A percentile compares a stretch with the other conserved stretches of the same genome.
phyloP scores from a whole-genome alignment of 2,113 vertebrate species.

The Ariopsis seemanni region DNA sequence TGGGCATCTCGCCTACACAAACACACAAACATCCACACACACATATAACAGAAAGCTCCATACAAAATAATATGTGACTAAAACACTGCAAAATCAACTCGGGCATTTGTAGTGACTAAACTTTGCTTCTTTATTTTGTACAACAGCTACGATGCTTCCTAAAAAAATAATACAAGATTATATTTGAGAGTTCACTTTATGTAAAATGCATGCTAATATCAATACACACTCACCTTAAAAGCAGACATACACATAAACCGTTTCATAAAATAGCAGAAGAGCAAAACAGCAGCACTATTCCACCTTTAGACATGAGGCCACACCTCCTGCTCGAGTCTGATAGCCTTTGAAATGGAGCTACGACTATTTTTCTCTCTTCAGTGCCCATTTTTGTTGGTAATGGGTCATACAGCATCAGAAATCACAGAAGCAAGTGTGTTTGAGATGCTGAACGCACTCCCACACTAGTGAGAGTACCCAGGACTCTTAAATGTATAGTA shows the following conservation, averaged over 20 bases:
- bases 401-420: not conserved
- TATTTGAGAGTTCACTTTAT: not conserved
- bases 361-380: not conserved
- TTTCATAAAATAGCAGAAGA: not conserved
- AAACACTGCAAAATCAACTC: not conserved
- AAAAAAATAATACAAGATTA: not conserved
- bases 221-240: not conserved
- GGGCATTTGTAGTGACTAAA: not conserved
- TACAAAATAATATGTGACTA: not conserved
- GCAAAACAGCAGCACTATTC: not conserved
- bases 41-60: not conserved
- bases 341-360: not conserved
- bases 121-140: not conserved
- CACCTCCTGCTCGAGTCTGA: not conserved
- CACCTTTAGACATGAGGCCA: not conserved
- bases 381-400: not conserved
- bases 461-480: not conserved
- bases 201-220: not conserved
- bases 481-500: not conserved
- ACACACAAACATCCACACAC: not conserved
- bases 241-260: not conserved
- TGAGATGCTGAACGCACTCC: not conserved
- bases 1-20: constrained; percentile 88
- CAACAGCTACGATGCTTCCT: not conserved
- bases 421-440: not conserved